Base-by-base conservation (phyloP, 2,797 vertebrate species). In the Syndactyla subalaris region DNA sequence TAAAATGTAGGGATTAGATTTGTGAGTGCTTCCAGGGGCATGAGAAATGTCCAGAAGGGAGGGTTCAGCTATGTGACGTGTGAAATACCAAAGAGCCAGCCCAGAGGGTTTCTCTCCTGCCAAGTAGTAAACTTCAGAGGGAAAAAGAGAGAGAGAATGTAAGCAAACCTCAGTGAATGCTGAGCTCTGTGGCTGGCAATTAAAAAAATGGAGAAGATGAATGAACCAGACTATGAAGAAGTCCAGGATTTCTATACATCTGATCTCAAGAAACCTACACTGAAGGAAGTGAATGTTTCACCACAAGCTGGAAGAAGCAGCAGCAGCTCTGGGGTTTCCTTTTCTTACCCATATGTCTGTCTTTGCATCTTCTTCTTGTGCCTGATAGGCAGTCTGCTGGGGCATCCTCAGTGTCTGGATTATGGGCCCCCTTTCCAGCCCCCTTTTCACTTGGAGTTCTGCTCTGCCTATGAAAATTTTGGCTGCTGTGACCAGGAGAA, bases 341-440 rank as follows among this genome's bases (percentile, higher is more conserved):
- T 58, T 65, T 29, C 38, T 78, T 91, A 45, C 83, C 61, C 68
- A 14, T 3, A 0, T 29, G 46, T 63, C 58, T 73, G 27, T 54
- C 15, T 96, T 59, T 93, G 67, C 41, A 32, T 97, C 61, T 73
- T 34, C 57, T 54, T 94, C 11, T 58, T 97, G 38, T 88, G 68
- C 79, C 82, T 92, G 39, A 51, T 75, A 58, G 96, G 57, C 57
- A 49, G 89, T 21, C 92, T 97, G 41, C 88, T 95, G 49, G 97
- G 97, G 54, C 98, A 99, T 80, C 98, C 98, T 32, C 98, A 99
- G 93, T 99, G 98, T 88, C 96, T 99, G 96, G 98, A 99, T 96
- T 99, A 98, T 1, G 93, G 98, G 67, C 98, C 96, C 0, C 98
- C 98, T 32, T 99, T 99, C 92, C 98, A 97, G 91, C 98, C 98